These are phyloP conservation scores for Colaptes auratus DNA, from an alignment of 2,113 vertebrate species.

Conservation along the genomic window DNA sequence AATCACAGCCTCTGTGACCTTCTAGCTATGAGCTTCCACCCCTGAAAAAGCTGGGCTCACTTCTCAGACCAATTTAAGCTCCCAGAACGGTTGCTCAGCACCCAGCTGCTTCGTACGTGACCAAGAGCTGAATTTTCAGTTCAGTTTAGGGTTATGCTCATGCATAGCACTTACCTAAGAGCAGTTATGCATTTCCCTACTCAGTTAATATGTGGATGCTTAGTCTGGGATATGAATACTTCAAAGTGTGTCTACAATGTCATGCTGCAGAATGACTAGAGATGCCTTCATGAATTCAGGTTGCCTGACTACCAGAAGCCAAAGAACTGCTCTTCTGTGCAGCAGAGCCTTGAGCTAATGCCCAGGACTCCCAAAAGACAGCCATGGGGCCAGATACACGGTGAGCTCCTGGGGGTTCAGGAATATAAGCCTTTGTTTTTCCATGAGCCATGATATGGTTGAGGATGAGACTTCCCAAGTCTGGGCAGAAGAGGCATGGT, in stretches of 20 bases:
- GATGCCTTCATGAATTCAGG: background rate
- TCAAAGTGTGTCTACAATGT: background rate
- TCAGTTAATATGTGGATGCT: background rate
- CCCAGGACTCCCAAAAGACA: background rate
- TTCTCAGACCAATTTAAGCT: background rate
- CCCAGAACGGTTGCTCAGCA: background rate
- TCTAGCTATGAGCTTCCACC: background rate
- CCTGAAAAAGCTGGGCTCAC: background rate
- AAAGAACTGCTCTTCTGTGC: fast-evolving
- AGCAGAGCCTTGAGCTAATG: fast-evolving
- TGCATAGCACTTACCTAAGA: background rate
- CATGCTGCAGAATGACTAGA: background rate
- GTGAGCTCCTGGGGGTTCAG: fast-evolving
- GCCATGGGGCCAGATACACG: fast-evolving
- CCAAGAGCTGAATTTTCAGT: background rate
- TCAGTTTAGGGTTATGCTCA: background rate
- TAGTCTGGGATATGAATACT: background rate
- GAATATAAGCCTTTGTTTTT: background rate
- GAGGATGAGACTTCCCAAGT: fast-evolving
- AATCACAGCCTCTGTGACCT: background rate
- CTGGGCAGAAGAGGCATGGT: background rate
- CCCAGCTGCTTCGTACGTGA: background rate
- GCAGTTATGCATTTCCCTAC: background rate
- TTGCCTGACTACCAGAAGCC: background rate
- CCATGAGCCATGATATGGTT: fast-evolving